Evolutionary conservation across 2,888 invertebrate genomes (phyloP), one percentile per base, ranked within the genome.

Genomic region (Drosophila kambysellisi): DNA sequence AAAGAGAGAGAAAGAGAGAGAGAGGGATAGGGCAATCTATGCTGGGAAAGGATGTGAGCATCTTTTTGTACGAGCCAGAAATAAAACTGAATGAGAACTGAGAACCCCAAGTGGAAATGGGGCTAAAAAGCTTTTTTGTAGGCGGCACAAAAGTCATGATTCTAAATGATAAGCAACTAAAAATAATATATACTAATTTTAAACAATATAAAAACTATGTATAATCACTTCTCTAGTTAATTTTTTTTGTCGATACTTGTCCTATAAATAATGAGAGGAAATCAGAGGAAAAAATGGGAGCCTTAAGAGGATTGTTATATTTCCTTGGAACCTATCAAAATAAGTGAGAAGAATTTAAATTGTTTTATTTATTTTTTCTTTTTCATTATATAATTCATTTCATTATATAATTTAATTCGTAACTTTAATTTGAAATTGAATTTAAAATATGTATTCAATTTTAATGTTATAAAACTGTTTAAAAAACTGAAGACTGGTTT

Each of bases 41-140:
- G 61, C 80, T 81, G 81, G 81, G 83, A 81, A 81, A 81, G 83
- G 81, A 68, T 79, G 70, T 84, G 69, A 58, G 29, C 50, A 59
- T 68, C 58, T 37, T 15, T 29, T 35, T 25, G 33, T 35, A 35
- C 12, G 7, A 43, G 43, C 35, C 39, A 57, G 25, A 43, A n/a
- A 39, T 32, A 33, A 53, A 52, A 46, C 35, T 17, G 43, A 68
- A 67, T 56, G 50, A 15, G 30, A 54, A 46, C 4, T 25, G 46
- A 46, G 46, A 35, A 41, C 20, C 35, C 37, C 12, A 59, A 35
- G n/a, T 41, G 20, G 17, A 48, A 60, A 41, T 25, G 32, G 39
- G 15, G n/a, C 17, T 29, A 39, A 53, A 33, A 54, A 62, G 58
- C 20, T 64, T 43, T 64, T 48, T 30, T 37, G 29, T 11, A 56